A percentile compares a stretch with the other conserved stretches of the same genome.
phyloP scores from a whole-genome alignment of 2,113 vertebrate genomes.

The Epinephelus lanceolatus region DNA sequence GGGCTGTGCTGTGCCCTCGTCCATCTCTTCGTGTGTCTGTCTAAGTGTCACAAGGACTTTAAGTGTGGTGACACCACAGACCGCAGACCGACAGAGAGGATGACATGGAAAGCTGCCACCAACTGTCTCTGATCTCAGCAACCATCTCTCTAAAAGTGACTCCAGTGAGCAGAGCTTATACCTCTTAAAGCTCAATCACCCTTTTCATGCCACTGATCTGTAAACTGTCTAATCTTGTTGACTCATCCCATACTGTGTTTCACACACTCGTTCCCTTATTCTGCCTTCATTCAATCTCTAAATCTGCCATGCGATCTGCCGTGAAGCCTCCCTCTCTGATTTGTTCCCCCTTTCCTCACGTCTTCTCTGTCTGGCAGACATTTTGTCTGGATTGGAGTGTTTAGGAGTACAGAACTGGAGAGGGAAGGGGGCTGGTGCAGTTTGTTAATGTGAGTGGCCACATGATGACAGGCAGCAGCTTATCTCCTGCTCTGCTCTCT shows the following conservation, averaged over 20 bases:
- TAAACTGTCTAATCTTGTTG: neutral
- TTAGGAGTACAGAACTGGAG: neutral
- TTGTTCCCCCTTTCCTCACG: conserved; percentile 9
- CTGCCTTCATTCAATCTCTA: conserved; percentile 29
- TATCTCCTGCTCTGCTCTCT: conserved; percentile 11
- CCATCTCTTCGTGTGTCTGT: conserved; percentile 2
- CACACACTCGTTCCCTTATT: neutral
- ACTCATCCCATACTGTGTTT: conserved; percentile 8
- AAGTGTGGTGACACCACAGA: conserved; percentile 31
- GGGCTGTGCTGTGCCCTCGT: neutral
- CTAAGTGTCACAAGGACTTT: conserved; percentile 30
- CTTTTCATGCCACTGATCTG: conserved; percentile 15
- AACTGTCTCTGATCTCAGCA: conserved; percentile 13
- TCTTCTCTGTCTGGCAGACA: conserved; percentile 16
- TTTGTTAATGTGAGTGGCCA: conserved; percentile 43
- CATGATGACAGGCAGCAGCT: conserved; percentile 45
- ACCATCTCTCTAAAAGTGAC: conserved; percentile 20
- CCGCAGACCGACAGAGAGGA: conserved; percentile 12
- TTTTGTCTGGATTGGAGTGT: conserved; percentile 34
- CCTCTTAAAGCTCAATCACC: neutral
- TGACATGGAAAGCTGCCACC: neutral
- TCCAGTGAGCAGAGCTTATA: neutral
- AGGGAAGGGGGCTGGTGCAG: neutral
- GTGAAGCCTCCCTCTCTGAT: conserved; percentile 10
- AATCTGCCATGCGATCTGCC: conserved; percentile 16